Evolutionary conservation across 2,113 vertebrate genomes (phyloP), one percentile per base, ranked within the genome.

Genomic region (Struthidea cinerea): DNA sequence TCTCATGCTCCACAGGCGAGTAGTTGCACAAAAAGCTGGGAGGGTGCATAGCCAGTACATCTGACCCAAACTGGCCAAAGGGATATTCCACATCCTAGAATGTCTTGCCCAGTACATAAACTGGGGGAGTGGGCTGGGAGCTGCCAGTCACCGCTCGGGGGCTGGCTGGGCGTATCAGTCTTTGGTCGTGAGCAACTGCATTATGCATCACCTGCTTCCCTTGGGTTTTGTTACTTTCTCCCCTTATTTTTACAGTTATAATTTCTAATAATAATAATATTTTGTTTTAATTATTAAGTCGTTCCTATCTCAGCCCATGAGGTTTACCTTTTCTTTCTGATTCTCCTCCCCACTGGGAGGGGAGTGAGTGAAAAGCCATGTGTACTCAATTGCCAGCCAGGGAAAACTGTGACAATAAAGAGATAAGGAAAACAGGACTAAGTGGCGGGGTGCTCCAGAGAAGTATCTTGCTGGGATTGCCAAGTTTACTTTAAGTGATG

Each of bases 141-240:
- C 44, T 53, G 56, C 37, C 14, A 21, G 26, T 22, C 46, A 4
- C 39, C 21, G 44, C 35, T 11, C 1, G 0, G n/a, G n/a, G 23
- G 16, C 0, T 0, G 28, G 35, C 63, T 68, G 46, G 17, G 49
- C 37, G 12, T 7, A 2, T 59, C 71, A 28, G 47, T 6, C 10
- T 19, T n/a, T 19, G 41, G n/a, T 24, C 0, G 0, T 20, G 49
- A n/a, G 57, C 41, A 63, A 3, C 7, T 57, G 32, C 35, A n/a
- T 1, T 21, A n/a, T 2, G 41, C 41, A 42, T 33, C 57, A 18
- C 17, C 42, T 71, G 32, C 44, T 65, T 57, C 35, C 42, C 68
- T 42, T 28, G 35, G 76, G 2, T 22, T 33, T 32, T 70, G 47
- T 18, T 69, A 8, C 50, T 35, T 49, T 28, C 33, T 61, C 23